phyloP scores from a whole-genome alignment of 2,888 invertebrate species.

The Pseudococcus jackbeardsleyi region DNA sequence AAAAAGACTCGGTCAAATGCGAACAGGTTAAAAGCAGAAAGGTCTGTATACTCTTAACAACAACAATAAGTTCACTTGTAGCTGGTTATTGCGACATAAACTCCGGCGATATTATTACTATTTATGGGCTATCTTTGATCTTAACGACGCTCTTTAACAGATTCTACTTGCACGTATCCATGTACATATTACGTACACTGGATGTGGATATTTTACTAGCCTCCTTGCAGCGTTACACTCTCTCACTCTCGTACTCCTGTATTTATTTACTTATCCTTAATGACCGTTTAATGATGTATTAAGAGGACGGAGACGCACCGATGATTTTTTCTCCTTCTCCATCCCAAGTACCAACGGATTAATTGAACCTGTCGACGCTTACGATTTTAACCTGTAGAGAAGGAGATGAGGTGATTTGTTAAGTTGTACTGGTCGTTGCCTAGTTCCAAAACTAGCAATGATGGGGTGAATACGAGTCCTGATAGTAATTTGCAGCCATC shows the following conservation, averaged over 20 bases:
- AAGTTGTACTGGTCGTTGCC: too few relatives aligned
- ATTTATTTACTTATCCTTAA: constrained; percentile 27
- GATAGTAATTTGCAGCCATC: background rate
- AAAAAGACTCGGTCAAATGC: constrained; percentile 30
- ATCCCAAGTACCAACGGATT: background rate
- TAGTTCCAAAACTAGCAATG: too few relatives aligned
- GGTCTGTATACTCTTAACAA: background rate
- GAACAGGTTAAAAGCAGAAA: constrained; percentile 36
- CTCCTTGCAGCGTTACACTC: background rate
- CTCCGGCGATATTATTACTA: constrained; percentile 37
- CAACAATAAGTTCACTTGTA: constrained; percentile 43
- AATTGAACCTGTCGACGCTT: background rate
- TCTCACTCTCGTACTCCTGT: background rate
- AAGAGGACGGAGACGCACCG: background rate
- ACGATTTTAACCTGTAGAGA: too few relatives aligned
- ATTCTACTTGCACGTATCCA: constrained; percentile 16
- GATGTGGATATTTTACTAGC: background rate
- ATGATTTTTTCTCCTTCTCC: background rate
- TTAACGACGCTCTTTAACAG: constrained; percentile 36
- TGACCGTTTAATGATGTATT: constrained; percentile 35
- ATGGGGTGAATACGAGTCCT: background rate
- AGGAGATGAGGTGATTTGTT: too few relatives aligned
- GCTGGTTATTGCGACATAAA: constrained; percentile 56
- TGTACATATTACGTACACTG: background rate
- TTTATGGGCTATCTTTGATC: constrained; percentile 55